These are phyloP conservation scores for Upupa epops DNA, from an alignment of 2,113 vertebrate genomes.

Conservation along the genomic window DNA sequence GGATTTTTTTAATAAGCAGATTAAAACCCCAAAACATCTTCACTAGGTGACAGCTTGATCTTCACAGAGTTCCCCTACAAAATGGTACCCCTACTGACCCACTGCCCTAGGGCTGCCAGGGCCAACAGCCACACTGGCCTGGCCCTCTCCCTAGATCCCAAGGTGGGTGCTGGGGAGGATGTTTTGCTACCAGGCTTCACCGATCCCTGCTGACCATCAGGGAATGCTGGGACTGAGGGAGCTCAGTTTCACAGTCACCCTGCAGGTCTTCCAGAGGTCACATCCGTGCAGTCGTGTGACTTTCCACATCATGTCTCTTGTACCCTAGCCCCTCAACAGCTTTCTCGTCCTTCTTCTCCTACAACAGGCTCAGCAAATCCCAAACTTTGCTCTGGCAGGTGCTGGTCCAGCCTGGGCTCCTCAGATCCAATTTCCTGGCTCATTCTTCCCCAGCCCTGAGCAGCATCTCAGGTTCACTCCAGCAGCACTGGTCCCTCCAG, in stretches of 20 bases:
- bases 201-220: fast-evolving
- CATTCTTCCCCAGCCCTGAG: not conserved
- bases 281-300: fast-evolving
- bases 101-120: not conserved
- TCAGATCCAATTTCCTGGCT: not conserved
- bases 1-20: not conserved
- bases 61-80: not conserved
- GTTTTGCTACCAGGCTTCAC: not conserved
- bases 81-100: not conserved
- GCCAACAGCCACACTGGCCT: not conserved
- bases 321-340: not conserved
- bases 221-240: not conserved
- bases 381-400: not conserved
- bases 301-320: not conserved
- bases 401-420: not conserved
- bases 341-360: not conserved
- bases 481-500: not conserved
- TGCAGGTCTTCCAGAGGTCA: not conserved
- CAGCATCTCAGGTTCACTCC: not conserved
- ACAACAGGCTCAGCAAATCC: not conserved
- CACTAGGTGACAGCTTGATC: not conserved
- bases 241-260: not conserved
- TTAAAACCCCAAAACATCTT: not conserved
- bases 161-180: fast-evolving
- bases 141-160: not conserved